Conservation (phyloP, 2,888 invertebrate genomes). For the Epiblema foenella region DNA sequence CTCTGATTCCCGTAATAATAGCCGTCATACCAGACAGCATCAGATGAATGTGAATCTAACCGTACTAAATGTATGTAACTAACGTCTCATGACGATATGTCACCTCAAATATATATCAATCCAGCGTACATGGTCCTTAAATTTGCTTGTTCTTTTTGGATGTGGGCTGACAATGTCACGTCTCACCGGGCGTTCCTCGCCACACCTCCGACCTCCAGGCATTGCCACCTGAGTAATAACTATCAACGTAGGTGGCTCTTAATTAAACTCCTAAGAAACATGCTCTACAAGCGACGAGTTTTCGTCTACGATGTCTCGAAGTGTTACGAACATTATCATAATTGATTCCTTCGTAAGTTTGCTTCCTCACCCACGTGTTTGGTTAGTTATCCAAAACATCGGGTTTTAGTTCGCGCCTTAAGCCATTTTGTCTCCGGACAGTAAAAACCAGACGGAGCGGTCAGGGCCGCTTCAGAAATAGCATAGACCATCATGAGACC, state of each 20-base stretch:
- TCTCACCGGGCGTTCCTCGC: neutral
- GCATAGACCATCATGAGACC: conserved; percentile 36
- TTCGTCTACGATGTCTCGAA: neutral
- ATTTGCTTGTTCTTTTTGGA: too few relatives aligned
- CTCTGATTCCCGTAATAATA: too few relatives aligned
- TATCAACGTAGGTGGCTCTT: conserved; percentile 20
- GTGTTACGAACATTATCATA: neutral
- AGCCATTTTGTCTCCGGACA: neutral
- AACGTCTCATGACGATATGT: too few relatives aligned
- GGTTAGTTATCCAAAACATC: neutral
- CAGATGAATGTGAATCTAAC: too few relatives aligned
- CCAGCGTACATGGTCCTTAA: too few relatives aligned
- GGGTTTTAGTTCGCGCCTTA: neutral
- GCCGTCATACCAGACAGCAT: too few relatives aligned
- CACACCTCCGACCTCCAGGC: neutral
- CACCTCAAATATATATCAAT: too few relatives aligned
- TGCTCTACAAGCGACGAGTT: neutral
- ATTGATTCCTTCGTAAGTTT: neutral
- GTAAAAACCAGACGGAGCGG: conserved; percentile 32
- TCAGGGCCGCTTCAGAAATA: conserved; percentile 40
- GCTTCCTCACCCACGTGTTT: neutral
- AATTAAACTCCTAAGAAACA: neutral
- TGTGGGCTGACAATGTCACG: neutral
- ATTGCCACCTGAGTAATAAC: conserved; percentile 8
- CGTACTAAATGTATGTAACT: too few relatives aligned